These are phyloP conservation scores for Littorina saxatilis DNA, from an alignment of 1,140 invertebrate genomes.

Conservation along the genomic window DNA sequence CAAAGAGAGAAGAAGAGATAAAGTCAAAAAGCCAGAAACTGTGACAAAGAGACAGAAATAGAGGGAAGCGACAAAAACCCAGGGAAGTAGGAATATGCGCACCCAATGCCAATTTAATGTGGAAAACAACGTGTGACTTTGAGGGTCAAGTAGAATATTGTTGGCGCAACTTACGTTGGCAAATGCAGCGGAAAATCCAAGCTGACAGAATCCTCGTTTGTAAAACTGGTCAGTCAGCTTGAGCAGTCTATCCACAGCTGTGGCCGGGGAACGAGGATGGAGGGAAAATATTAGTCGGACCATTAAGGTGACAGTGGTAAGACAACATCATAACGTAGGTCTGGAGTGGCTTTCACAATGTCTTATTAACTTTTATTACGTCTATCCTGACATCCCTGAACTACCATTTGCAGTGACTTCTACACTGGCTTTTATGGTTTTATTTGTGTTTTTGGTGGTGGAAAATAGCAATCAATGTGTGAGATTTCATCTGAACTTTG, in stretches of 20 bases:
- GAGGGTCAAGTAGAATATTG: not conserved
- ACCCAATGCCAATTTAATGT: too few species aligned
- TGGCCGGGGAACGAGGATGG: not conserved
- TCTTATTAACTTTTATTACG: too few species aligned
- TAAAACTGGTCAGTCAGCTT: conserved; percentile 79
- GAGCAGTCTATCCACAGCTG: conserved; percentile 51
- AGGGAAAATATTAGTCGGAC: not conserved
- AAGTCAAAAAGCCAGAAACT: not conserved
- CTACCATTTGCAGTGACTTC: too few species aligned
- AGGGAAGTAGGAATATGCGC: too few species aligned
- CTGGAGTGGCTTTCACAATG: too few species aligned
- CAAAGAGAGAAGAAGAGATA: not conserved
- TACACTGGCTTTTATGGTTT: too few species aligned
- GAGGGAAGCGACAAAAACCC: not conserved
- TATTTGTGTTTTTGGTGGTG: too few species aligned
- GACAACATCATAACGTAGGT: too few species aligned
- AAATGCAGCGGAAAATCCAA: conserved; percentile 90
- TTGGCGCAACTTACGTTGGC: conserved; percentile 83
- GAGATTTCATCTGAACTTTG: too few species aligned
- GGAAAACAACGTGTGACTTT: too few species aligned
- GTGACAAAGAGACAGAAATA: not conserved
- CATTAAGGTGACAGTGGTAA: not conserved
- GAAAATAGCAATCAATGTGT: too few species aligned
- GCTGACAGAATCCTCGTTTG: conserved; percentile 93
- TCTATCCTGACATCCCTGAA: too few species aligned